Evolutionary conservation across 2,797 vertebrate species (phyloP), one percentile per base, ranked within the genome.

Genomic region (Distichodus sexfasciatus): DNA sequence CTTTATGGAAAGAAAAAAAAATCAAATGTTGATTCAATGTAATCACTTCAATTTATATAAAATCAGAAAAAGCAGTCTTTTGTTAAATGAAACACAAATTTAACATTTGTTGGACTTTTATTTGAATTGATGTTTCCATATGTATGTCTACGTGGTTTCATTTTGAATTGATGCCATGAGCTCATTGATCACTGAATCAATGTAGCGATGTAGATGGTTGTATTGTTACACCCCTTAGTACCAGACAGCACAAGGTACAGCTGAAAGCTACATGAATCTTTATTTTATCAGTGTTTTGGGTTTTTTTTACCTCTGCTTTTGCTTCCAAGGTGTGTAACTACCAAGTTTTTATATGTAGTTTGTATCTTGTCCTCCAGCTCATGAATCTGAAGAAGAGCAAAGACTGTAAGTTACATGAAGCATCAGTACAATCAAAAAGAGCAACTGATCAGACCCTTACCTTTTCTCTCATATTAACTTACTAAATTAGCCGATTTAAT

Each of bases 291-390:
- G 31, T 48, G 76, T 36, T 71, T 76, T 64, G 11, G 11, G 47
- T 58, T 41, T 1, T 82, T 63, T 65, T 81, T 86, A 95, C 97
- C 95, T 94, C 89, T 92, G 70, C 83, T 90, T 0, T 92, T 83
- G 76, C 89, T 89, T 71, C 89, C 91, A 33, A 92, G 89, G 72
- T 94, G 88, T 78, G 93, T 89, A 71, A 94, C 88, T 2, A 92
- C 94, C n/a, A 88, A 80, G 47, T 83, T 92, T 84, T 92, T 94
- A 76, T 94, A 91, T 31, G 92, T 89, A 61, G 81, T 91, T 86
- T 91, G 94, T 72, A 98, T 86, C 71, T 78, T 90, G 87, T 98
- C 96, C 91, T 98, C 94, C 51, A 98, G 89, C 17, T 89, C 90
- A 79, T 95, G 90, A 84, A 98, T 93, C 97, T 99, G 78, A 81